phyloP scores from a whole-genome alignment of 2,113 vertebrate genomes.

The Mus spicilegus region DNA sequence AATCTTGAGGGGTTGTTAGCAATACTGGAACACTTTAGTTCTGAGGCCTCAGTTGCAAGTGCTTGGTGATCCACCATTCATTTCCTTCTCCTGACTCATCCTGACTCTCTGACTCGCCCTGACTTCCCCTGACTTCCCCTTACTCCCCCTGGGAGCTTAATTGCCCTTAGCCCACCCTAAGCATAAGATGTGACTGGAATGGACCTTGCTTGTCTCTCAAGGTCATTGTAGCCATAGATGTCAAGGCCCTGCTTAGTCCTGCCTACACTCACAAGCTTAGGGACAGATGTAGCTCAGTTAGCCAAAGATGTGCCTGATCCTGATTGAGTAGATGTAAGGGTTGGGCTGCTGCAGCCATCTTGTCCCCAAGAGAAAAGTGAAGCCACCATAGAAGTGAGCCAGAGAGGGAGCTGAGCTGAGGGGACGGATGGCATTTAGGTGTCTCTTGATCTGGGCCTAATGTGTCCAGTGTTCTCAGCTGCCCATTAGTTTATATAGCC shows the following conservation, averaged over 20 bases:
- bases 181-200: neutral
- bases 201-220: neutral
- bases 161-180: too few species aligned
- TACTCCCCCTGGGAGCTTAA: neutral
- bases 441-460: neutral
- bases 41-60: neutral
- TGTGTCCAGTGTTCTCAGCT: neutral
- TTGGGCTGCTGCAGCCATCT: neutral
- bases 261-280: neutral
- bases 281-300: neutral
- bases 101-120: neutral
- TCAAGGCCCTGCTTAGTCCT: neutral
- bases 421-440: too few species aligned
- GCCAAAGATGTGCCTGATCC: neutral
- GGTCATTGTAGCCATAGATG: neutral
- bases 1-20: neutral
- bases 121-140: neutral
- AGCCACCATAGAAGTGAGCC: neutral
- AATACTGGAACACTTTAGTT: neutral
- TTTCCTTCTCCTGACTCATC: neutral
- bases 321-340: neutral
- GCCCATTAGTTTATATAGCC: neutral
- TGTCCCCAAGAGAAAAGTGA: neutral
- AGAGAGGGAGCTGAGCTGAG: neutral
- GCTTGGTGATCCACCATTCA: neutral